Conservation (phyloP, 2,888 invertebrate genomes). For the Thereva unica region DNA sequence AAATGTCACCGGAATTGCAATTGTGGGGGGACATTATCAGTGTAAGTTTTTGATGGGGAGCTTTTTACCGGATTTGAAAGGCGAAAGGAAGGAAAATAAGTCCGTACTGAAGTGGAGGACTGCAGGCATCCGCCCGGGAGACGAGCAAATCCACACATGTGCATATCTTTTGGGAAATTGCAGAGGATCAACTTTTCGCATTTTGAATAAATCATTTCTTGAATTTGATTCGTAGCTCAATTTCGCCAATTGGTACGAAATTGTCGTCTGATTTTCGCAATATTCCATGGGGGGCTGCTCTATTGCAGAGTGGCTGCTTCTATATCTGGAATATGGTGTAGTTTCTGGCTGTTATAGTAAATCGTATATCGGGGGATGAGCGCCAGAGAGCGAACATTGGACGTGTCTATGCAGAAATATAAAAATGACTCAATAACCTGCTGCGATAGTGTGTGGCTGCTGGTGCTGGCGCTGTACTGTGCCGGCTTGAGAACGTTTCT, state of each 20-base stretch:
- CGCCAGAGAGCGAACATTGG: too few species aligned
- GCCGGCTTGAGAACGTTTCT: neutral
- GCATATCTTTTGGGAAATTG: slow-evolving; percentile 23
- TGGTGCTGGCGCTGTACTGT: neutral
- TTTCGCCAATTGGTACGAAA: slow-evolving; percentile 40
- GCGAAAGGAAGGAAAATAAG: neutral
- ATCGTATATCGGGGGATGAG: too few species aligned
- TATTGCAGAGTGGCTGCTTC: too few species aligned
- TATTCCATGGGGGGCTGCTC: neutral
- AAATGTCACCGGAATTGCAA: too few species aligned
- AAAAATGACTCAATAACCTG: neutral
- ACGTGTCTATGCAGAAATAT: neutral
- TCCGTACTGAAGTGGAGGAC: neutral
- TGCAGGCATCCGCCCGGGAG: neutral
- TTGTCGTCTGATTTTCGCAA: slow-evolving; percentile 36
- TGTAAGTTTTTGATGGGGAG: too few species aligned
- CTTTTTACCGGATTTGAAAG: too few species aligned
- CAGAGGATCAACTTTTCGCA: slow-evolving; percentile 41
- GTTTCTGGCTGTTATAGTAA: too few species aligned
- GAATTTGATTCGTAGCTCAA: slow-evolving; percentile 42
- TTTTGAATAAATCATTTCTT: slow-evolving; percentile 41
- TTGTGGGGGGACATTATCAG: too few species aligned
- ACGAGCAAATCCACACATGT: neutral
- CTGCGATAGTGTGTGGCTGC: neutral
- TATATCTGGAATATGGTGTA: too few species aligned